phyloP scores from a whole-genome alignment of 1,140 invertebrate species.

The Philotrypesis tridentata region DNA sequence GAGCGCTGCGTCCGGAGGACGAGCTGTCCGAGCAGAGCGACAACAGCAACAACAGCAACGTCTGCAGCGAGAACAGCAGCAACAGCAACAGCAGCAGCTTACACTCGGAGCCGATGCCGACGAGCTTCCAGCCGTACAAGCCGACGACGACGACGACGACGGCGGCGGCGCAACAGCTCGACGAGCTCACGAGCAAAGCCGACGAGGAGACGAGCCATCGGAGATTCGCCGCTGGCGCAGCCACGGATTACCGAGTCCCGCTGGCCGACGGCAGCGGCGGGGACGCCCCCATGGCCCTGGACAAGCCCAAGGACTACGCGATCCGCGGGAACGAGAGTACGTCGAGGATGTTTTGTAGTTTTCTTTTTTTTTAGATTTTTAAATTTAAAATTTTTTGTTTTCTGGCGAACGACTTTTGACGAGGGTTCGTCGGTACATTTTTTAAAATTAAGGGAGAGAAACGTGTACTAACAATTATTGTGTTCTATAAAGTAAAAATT shows the following conservation, averaged over 20 bases:
- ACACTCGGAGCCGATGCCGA: slow-evolving; percentile 47
- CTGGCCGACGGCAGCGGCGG: not conserved
- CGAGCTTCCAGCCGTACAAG: slow-evolving; percentile 24
- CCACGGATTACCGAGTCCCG: not conserved
- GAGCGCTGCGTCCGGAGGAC: slow-evolving; percentile 57
- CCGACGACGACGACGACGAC: too few relatives aligned
- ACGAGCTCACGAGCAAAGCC: not conserved
- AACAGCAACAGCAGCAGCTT: slow-evolving; percentile 60
- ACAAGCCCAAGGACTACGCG: slow-evolving; percentile 60
- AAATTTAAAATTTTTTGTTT: too few relatives aligned
- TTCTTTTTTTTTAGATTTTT: too few relatives aligned
- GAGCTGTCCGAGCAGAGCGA: slow-evolving; percentile 69
- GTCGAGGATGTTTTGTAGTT: not conserved
- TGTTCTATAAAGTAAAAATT: too few relatives aligned
- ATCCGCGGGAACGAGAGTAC: slow-evolving; percentile 24
- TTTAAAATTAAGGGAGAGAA: too few relatives aligned
- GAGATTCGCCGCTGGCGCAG: not conserved
- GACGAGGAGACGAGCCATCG: slow-evolving; percentile 1
- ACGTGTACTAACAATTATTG: too few relatives aligned
- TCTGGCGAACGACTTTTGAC: too few relatives aligned
- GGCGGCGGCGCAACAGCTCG: too few relatives aligned
- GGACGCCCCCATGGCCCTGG: slow-evolving; percentile 51
- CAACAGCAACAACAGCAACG: slow-evolving; percentile 63
- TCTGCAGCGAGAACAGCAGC: slow-evolving; percentile 57
- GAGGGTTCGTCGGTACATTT: too few relatives aligned